A percentile compares a stretch with the other conserved stretches of the same genome.
Conservation (phyloP, 2,113 vertebrate species). For the Perca fluviatilis region DNA sequence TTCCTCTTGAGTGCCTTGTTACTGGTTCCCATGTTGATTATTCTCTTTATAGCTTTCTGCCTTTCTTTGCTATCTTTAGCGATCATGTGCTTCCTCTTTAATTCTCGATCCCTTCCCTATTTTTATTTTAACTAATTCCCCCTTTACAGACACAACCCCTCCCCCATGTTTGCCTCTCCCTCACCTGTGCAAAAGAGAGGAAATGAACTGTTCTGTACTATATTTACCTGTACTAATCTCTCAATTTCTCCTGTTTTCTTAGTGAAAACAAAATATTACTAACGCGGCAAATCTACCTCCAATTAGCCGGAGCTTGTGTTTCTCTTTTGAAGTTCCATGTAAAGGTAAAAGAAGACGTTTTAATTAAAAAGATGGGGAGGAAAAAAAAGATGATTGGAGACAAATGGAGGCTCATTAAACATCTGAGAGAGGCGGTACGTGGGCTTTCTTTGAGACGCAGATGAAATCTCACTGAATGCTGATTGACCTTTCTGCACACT, state of each 20-base stretch:
- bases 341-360: slow-evolving; percentile 63
- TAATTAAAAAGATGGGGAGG: slow-evolving; percentile 53
- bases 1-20: slow-evolving; percentile 19
- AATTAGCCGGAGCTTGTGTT: slow-evolving; percentile 64
- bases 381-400: slow-evolving; percentile 48
- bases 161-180: neutral
- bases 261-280: slow-evolving; percentile 73
- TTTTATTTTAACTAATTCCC: slow-evolving; percentile 26
- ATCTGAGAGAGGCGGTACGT: slow-evolving; percentile 46
- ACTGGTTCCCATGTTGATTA: slow-evolving; percentile 40
- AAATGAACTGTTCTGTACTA: slow-evolving; percentile 51
- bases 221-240: slow-evolving; percentile 56
- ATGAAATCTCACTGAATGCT: neutral
- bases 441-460: neutral
- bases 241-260: slow-evolving; percentile 37
- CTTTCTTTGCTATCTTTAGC: slow-evolving; percentile 48
- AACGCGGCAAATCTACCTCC: slow-evolving; percentile 63
- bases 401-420: slow-evolving; percentile 71
- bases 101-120: slow-evolving; percentile 18
- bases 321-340: slow-evolving; percentile 73
- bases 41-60: slow-evolving; percentile 22
- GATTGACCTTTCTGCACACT: neutral
- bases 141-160: neutral
- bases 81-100: slow-evolving; percentile 36
- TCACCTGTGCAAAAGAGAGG: slow-evolving; percentile 26